These are phyloP conservation scores for Agrypnus murinus DNA, from an alignment of 2,888 invertebrate species.

Conservation along the genomic window DNA sequence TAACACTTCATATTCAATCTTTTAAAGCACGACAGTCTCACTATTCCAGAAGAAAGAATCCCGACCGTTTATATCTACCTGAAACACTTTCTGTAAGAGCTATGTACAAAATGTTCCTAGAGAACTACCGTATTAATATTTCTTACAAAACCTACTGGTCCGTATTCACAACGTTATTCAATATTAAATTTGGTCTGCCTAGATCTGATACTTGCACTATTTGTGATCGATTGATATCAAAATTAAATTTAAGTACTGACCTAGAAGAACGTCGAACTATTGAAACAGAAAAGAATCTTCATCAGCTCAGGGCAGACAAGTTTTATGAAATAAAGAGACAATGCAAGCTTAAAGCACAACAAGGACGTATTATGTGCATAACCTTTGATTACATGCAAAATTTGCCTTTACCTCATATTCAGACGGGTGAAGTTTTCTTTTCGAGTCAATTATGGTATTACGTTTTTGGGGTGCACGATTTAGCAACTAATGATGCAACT, in stretches of 20 bases:
- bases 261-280: constrained; percentile 1
- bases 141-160: constrained; percentile 33
- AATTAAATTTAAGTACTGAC: background rate
- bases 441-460: too few species aligned
- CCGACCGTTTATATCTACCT: constrained; percentile 17
- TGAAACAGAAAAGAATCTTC: constrained; percentile 15
- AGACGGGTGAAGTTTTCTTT: too few species aligned
- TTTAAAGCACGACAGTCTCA: constrained; percentile 13
- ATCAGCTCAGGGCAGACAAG: constrained; percentile 18
- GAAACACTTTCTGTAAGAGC: constrained; percentile 15
- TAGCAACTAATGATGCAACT: too few species aligned
- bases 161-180: constrained; percentile 10
- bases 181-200: constrained; percentile 36
- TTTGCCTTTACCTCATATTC: too few species aligned
- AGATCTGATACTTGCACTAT: constrained; percentile 36
- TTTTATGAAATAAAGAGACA: too few species aligned
- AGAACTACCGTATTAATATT: constrained; percentile 16
- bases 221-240: constrained; percentile 14
- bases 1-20: too few species aligned
- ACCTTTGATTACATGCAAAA: too few species aligned
- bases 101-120: constrained; percentile 8
- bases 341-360: constrained; percentile 31
- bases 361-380: constrained; percentile 33
- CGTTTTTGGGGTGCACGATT: too few species aligned
- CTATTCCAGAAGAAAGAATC: constrained; percentile 19